Evolutionary conservation across 1,140 invertebrate genomes (phyloP), one percentile per base, ranked within the genome.

Genomic region (Lordiphosa clarofinis): DNA sequence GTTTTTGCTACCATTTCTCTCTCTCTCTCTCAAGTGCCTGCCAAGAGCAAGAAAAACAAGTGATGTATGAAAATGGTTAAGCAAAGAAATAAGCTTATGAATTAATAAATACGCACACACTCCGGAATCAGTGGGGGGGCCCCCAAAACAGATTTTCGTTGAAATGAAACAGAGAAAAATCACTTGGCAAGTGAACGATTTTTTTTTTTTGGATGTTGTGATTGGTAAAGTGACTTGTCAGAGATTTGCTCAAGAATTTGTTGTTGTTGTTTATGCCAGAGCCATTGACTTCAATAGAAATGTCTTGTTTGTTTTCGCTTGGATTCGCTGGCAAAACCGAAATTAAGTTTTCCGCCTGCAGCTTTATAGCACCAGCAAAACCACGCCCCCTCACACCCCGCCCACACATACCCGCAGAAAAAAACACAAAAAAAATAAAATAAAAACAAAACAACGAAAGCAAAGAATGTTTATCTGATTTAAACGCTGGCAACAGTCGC

Each of bases 301-400:
- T 70, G 69, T 79, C 64, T 79, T 79, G 67, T 79, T 79, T 79
- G 73, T 73, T 79, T 66, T 15, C 1, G 15, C 15, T 1, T 67
- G 57, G 60, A 53, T 73, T 60, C 21, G 21, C 3, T 24, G 2
- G 21, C 21, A 70, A 43, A 49, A 50, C 31, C 56, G 72, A 82
- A 82, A 81, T 76, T 81, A 84, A 82, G 78, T 82, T 50, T 81
- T 76, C 76, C 78, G 76, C 76, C 76, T 81, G 67, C 72, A 81
- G 76, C 50, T 68, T 76, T 76, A 71, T 81, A 74, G 76, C 76
- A 82, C 76, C 63, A 68, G 62, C 72, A 15, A 15, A 48, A 37
- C 49, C 55, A 57, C 35, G 19, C 55, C 37, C 37, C 8, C 13
- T 8, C 36, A n/a, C 15, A 15, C n/a, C 38, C 40, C 4, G 28